Base-by-base conservation (phyloP, 2,797 vertebrate genomes). In the Dryobates pubescens region DNA sequence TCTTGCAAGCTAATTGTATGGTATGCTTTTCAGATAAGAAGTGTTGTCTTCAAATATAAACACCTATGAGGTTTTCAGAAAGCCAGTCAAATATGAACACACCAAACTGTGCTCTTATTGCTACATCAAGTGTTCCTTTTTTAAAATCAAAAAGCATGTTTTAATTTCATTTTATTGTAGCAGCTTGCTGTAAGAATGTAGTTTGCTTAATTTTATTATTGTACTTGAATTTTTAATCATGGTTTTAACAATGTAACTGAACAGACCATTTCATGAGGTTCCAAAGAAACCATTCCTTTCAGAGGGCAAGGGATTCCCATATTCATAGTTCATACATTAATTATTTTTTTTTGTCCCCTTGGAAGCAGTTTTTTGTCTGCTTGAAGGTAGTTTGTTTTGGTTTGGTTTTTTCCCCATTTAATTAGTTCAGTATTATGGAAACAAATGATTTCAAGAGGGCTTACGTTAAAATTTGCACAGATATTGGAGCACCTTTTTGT, bases 51-150 rank as follows among this genome's bases (percentile, higher is more conserved):
- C 92, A 82, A 59, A 82, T 86, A 82, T 64, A 84, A 82, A 24
- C 86, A 96, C 92, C 93, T 97, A 92, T 97, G 96, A 97, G 96
- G 90, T 94, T 96, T 96, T 96, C 15, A n/a, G 95, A 95, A 97
- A 97, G 96, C 97, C 94, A 93, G 96, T 97, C 94, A 96, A 94
- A 96, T 86, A 71, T 97, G 96, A 97, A 97, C 96, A 96, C 97
- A 98, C 98, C 99, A 97, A 98, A 98, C 97, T 98, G 98, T 99
- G 98, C 98, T 98, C 98, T 99, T 98, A 98, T 95, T 96, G 97
- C 97, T 97, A 96, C 95, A 98, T 97, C 97, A 97, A 97, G 98
- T 99, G 98, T 98, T 99, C 97, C 97, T 99, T 98, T 98, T 96
- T 93, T 96, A 94, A 96, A 96, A 97, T 96, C 89, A 95, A 80